phyloP scores from a whole-genome alignment of 2,113 vertebrate species.

The Anhinga rufa region DNA sequence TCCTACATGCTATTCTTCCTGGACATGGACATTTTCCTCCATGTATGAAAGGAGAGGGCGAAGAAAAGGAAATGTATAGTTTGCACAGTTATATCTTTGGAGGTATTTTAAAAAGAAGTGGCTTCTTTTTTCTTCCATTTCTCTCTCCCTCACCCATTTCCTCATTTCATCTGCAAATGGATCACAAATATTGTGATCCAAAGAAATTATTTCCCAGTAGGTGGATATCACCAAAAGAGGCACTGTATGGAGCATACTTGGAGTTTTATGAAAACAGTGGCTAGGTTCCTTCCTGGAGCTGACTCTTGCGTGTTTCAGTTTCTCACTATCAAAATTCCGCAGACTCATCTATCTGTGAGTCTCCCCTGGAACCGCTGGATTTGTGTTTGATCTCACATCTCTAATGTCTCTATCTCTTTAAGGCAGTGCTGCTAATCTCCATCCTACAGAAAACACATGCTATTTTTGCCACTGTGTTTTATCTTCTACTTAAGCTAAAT shows the following conservation, averaged over 20 bases:
- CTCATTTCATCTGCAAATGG: background rate
- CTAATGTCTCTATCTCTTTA: background rate
- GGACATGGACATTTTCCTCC: background rate
- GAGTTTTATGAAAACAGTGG: background rate
- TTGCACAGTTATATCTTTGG: background rate
- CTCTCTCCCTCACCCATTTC: background rate
- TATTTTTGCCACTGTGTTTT: background rate
- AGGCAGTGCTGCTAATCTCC: background rate
- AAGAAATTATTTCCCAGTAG: background rate
- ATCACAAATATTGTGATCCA: background rate
- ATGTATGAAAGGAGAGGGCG: background rate
- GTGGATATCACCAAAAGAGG: background rate
- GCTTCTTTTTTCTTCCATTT: background rate
- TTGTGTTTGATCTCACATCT: background rate
- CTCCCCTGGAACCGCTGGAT: background rate
- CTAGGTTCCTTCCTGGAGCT: background rate
- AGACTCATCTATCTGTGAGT: background rate
- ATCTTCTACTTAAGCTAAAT: background rate
- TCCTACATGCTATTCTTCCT: background rate
- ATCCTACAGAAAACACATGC: background rate
- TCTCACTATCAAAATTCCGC: background rate
- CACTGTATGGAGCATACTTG: background rate
- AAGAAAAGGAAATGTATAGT: background rate
- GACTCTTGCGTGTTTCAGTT: background rate
- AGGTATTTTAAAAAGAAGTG: background rate